Base-by-base conservation (phyloP, 2,797 vertebrate species). In the Petrocephalus sullivani region DNA sequence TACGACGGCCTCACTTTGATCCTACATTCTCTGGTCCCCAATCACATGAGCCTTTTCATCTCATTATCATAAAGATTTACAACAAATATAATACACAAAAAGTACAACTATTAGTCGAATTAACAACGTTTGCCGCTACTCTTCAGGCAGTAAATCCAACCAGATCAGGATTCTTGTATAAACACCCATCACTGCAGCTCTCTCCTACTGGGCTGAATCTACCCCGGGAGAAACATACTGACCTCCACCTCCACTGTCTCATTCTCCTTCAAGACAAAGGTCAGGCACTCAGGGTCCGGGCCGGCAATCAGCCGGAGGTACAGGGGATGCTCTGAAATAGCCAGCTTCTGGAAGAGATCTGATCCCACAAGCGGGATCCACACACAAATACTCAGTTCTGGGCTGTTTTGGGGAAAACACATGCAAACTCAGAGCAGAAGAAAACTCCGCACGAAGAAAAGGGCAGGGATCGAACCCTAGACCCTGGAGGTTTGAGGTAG, bases 211-310 rank as follows among this genome's bases (percentile, higher is more conserved):
- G 28, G 84, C 53, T 2, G 5, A 86, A 33, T 28, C 53, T 9
- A 28, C 53, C 84, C 53, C 2, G 41, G 46, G 58, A 89, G 23
- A 88, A 12, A 60, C n/a, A 3, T 64, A 88, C 92, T 56, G 91
- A 99, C 98, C 97, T 99, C 97, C 37, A 99, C 98, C 64, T 99
- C 98, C 88, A 95, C 97, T 0, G 97, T 98, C 90, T 99, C 97
- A 0, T 99, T 99, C 92, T 99, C 98, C 92, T 98, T 99, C 57
- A 99, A 95, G 91, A 98, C 96, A 3, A 99, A 99, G 88, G 95
- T 98, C 92, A 99, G 97, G 71, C 91, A 91, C 0, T 97, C 94
- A 0, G 96, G 94, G 92, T 99, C 96, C 0, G 98, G 98, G 23
- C 98, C 98, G 0, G 96, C 96, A 28, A 97, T 91, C 89, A 99